phyloP scores from a whole-genome alignment of 1,140 invertebrate species.

The Helicoverpa armigera region DNA sequence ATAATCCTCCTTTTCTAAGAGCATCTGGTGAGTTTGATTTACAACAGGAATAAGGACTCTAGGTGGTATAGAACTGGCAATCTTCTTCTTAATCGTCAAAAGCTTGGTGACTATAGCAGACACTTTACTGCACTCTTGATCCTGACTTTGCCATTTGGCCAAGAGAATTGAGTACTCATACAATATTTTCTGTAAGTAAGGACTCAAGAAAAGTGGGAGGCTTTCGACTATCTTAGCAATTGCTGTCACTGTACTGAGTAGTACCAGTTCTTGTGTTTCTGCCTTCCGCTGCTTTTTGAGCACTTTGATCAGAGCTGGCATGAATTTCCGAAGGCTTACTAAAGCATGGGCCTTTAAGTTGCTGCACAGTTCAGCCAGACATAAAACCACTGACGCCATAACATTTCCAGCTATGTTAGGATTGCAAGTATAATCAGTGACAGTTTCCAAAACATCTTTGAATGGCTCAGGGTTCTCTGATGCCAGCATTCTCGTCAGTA shows the following conservation, averaged over 20 bases:
- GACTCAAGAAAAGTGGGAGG: slow-evolving; percentile 93
- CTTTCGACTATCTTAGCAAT: slow-evolving; percentile 94
- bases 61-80: slow-evolving; percentile 90
- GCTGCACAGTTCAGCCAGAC: slow-evolving; percentile 92
- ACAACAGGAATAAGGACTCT: slow-evolving; percentile 93
- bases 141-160: slow-evolving; percentile 83
- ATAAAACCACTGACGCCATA: slow-evolving; percentile 91
- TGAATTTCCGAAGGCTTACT: slow-evolving; percentile 90
- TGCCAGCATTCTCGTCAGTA: slow-evolving; percentile 91
- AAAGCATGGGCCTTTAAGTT: slow-evolving; percentile 92
- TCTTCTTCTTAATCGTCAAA: slow-evolving; percentile 88
- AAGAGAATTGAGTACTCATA: slow-evolving; percentile 88
- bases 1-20: slow-evolving; percentile 88
- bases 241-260: slow-evolving; percentile 89
- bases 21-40: slow-evolving; percentile 88
- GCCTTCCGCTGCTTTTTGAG: slow-evolving; percentile 82
- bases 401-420: slow-evolving; percentile 89
- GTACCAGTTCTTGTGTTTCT: slow-evolving; percentile 85
- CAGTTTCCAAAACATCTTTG: slow-evolving; percentile 88
- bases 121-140: slow-evolving; percentile 85
- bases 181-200: slow-evolving; percentile 93
- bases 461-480: slow-evolving; percentile 89
- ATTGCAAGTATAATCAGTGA: slow-evolving; percentile 88
- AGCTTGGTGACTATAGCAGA: slow-evolving; percentile 87
- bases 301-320: slow-evolving; percentile 92